Evolutionary conservation across 2,888 invertebrate genomes (phyloP), one percentile per base, ranked within the genome.

Genomic region (Melanostoma scalare): DNA sequence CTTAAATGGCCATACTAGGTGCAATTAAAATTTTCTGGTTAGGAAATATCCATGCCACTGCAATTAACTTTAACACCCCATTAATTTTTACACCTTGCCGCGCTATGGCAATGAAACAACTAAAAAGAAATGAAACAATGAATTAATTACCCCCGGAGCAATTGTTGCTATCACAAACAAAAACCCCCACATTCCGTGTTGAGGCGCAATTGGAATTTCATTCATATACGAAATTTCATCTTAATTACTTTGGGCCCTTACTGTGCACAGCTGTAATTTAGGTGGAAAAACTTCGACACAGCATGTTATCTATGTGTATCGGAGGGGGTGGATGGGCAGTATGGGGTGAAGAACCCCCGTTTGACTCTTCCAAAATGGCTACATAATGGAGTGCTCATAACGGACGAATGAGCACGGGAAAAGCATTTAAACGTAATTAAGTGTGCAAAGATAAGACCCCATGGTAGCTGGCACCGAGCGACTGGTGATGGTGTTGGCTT

Each of bases 31-130:
- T 84, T 84, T 84, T 84, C 84, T 84, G 84, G 84, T 63, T 84
- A 79, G 84, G 79, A 84, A 84, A 79, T 84, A 79, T 84, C 74
- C 79, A 79, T 84, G 84, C 71, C 74, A 79, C 72, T 80, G 85
- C 85, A 85, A 85, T 85, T 85, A 85, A 85, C 80, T 85, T 85
- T 85, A 85, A 85, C 85, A 85, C 75, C 85, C 80, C 85, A 80
- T 85, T 85, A 85, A 85, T 75, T 85, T 63, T 36, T 72, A 80
- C 85, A 85, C 85, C 85, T 85, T 79, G 71, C 79, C 73, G 50
- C 56, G 44, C 44, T 53, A 8, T 38, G 38, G 35, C 38, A 44
- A 75, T 63, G 44, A 61, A 63, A 50, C 63, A 63, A 38, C 63
- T 31, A 63, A 63, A 76, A 82, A 69, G 82, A 78, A 78, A 78